phyloP scores from a whole-genome alignment of 1,140 invertebrate genomes.

The Teleogryllus occipitalis region DNA sequence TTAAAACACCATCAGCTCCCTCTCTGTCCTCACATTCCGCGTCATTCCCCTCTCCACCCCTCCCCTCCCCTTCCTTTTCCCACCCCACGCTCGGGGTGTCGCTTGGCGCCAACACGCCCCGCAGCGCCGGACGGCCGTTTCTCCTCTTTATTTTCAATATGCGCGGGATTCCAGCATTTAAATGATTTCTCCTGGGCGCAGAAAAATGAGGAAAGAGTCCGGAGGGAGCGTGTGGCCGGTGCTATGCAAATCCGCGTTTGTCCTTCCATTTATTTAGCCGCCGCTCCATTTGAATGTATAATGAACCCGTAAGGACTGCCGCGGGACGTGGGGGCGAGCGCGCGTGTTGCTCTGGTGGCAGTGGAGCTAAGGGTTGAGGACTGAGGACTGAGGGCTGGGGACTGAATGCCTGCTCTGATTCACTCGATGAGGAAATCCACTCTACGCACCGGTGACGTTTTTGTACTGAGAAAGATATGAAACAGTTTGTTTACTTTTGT shows the following conservation, averaged over 20 bases:
- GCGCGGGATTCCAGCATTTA: background rate
- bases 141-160: conserved; percentile 5
- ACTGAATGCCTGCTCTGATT: no score
- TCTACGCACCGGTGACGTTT: no score
- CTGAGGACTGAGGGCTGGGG: no score
- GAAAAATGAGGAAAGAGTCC: background rate
- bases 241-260: background rate
- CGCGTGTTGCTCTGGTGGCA: no score
- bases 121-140: background rate
- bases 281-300: background rate
- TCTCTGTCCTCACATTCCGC: no score
- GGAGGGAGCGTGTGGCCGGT: background rate
- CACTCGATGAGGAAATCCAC: no score
- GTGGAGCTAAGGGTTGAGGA: no score
- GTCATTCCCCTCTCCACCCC: no score
- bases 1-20: no score
- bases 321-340: background rate
- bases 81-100: background rate
- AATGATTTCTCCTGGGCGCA: background rate
- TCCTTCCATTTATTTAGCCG: conserved; percentile 4
- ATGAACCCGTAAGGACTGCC: background rate
- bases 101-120: background rate
- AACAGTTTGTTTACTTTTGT: no score
- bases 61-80: no score
- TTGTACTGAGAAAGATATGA: no score